Base-by-base conservation (phyloP, 2,888 invertebrate species). In the Punctoribates punctum region DNA sequence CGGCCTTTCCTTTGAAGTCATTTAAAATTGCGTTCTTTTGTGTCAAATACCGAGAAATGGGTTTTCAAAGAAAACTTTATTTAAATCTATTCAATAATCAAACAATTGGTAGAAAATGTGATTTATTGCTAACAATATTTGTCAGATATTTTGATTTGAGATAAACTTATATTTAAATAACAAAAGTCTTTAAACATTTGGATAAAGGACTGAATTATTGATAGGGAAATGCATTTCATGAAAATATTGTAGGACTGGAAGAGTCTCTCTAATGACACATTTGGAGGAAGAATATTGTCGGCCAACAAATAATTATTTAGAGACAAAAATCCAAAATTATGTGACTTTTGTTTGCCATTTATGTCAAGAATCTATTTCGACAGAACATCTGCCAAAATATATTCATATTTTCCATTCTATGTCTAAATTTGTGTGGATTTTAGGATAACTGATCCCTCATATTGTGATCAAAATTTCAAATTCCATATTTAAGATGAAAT, bases 371-470 rank as follows among this genome's bases (percentile, higher is more conserved):
- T 57, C 5, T 51, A 51, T 51, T 60, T 20, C 2, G 6, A 5
- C 20, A 70, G 38, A 70, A 70, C 70, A 70, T 70, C 70, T 70
- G 70, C 70, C 70, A 42, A 70, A 34, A 27, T 27, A 5, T 3
- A 13, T 23, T 62, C n/a, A 34, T 62, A 62, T 62, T n/a, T 62
- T 42, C 70, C 23, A 42, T 70, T n/a, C 29, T 1, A n/a, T 38
- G 25, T 1, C 3, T 4, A 38, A 34, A 42, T 8, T 34, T 34
- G 34, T 2, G 1, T 34, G 38, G 15, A 15, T 34, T 65, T 65
- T 65, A 34, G 70, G 70, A 42, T 42, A 70, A 70, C 70, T 42
- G 70, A 70, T 70, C 70, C 38, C 70, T 70, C 13, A 42, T 38
- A 70, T 70, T 70, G 42, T 70, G 23, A 42, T 34, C 65, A 65